Evolutionary conservation across 30 jellyfish, hydroid and myxozoan species (phyloP), one percentile per base, ranked within the genome.

Genomic region (Sanderia malayensis): DNA sequence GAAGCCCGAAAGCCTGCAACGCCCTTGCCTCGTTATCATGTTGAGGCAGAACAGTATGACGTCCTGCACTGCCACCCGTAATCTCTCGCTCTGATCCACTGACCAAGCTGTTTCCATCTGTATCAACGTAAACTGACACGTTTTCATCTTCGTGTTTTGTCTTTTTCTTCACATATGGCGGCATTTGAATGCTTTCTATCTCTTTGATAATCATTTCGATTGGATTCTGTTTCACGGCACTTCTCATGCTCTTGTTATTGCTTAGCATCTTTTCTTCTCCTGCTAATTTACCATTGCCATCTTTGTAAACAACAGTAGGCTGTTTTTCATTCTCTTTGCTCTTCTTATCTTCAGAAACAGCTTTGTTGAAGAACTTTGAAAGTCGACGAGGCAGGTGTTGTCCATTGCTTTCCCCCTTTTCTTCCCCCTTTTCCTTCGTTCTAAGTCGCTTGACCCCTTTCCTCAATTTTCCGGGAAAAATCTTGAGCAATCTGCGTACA

Each of bases 201-300:
- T 49, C 64, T 49, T 19, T 49, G 64, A 49, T 49, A 19, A 49
- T 15, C 64, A 49, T 49, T 15, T 15, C 64, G 24, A 49, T 24
- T 49, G 64, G 64, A 24, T 18, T 19, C 18, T 49, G 25, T 49
- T 49, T 19, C 27, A 11, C 64, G 3, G 64, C 55, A 41, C 15
- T 41, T n/a, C n/a, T n/a, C n/a, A n/a, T n/a, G n/a, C n/a, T n/a
- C n/a, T n/a, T 37, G 52, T 4, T 37, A 37, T 37, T 13, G 13
- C 52, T 37, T 13, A 4, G 6, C 13, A 37, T 4, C 13, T 4
- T 37, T 37, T 37, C 13, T 4, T 37, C 52, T 4, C 27, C 24
- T 49, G 64, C 64, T 4, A 15, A 8, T 41, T 15, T 9, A 49
- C 25, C 6, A 2, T 15, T 11, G 27, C 64, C 27, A 49, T 15